phyloP scores from a whole-genome alignment of 1,140 invertebrate genomes.

The Diorhabda sublineata region DNA sequence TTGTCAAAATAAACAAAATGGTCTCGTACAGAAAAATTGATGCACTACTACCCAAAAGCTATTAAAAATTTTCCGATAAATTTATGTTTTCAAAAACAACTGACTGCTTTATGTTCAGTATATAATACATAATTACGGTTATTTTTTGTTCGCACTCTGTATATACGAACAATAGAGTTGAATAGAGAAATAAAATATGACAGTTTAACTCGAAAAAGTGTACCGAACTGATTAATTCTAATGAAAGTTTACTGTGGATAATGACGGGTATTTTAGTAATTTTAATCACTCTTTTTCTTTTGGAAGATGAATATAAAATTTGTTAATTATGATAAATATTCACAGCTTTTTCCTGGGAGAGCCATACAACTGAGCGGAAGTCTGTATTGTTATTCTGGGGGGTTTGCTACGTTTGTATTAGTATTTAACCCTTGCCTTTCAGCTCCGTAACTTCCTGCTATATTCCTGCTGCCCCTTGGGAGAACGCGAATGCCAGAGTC shows the following conservation, averaged over 20 bases:
- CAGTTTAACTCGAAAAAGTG: slow-evolving; percentile 1
- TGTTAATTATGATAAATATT: slow-evolving; percentile 51
- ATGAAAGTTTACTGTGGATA: slow-evolving; percentile 33
- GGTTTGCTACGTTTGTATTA: slow-evolving; percentile 43
- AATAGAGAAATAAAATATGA: slow-evolving; percentile 1
- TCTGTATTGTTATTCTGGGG: slow-evolving; percentile 45
- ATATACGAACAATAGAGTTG: background rate
- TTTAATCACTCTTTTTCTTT: slow-evolving; percentile 46
- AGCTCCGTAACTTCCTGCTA: slow-evolving; percentile 44
- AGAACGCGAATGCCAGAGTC: slow-evolving; percentile 28
- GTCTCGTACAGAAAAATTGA: no score
- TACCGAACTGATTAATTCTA: slow-evolving; percentile 19
- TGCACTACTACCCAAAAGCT: no score
- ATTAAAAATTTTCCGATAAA: no score
- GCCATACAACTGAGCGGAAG: slow-evolving; percentile 45
- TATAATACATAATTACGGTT: no score
- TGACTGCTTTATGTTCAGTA: no score
- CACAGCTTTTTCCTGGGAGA: slow-evolving; percentile 49
- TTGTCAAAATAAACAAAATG: no score
- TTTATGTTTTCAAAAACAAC: no score
- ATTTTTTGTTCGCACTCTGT: no score
- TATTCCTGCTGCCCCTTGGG: slow-evolving; percentile 43
- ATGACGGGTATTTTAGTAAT: slow-evolving; percentile 39
- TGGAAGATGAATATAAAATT: slow-evolving; percentile 45
- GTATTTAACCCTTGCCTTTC: slow-evolving; percentile 48